Base-by-base conservation (phyloP, 2,113 vertebrate genomes). In the Rhagologus leucostigma region DNA sequence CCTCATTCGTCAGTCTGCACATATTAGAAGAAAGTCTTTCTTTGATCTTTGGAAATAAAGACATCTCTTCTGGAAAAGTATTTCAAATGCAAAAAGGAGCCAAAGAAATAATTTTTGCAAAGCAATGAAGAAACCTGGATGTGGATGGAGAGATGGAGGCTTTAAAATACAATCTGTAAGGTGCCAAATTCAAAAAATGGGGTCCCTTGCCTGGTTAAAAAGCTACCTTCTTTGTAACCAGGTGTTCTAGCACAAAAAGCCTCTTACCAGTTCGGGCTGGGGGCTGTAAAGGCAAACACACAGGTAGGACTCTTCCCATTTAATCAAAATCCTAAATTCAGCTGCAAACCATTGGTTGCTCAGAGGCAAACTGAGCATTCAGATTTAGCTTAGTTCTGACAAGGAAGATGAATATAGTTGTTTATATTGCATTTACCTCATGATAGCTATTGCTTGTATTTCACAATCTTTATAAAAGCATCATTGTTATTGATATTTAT, bases 21-120 rank as follows among this genome's bases (percentile, higher is more conserved):
- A 32, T 76, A 90, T 65, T 70, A 83, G 33, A 55, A 73, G 59
- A 85, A 88, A 74, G 46, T 76, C 37, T 50, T 89, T 46, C 49
- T 95, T 86, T 92, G 76, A 93, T 92, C 86, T 86, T 68, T 59
- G 27, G 19, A 83, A 83, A 83, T 83, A 87, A 88, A 86, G 79
- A 53, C 33, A 53, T 85, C 29, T 67, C 16, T 88, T 84, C 68
- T 70, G 39, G 21, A 63, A 81, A 84, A 74, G n/a, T 63, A 88
- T 92, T 68, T 88, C 64, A 69, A 60, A 86, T 32, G 24, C 42
- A 68, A 41, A 56, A 86, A 50, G 35, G 23, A 85, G 47, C 12
- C 59, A 88, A 87, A 73, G 5, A 92, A 88, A 53, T 55, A 27
- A 47, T 77, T 93, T 93, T 74, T 87, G 16, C 35, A 63, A 88